phyloP scores from a whole-genome alignment of 30 jellyfish, hydroid and myxozoan species.

The Morbakka virulenta region DNA sequence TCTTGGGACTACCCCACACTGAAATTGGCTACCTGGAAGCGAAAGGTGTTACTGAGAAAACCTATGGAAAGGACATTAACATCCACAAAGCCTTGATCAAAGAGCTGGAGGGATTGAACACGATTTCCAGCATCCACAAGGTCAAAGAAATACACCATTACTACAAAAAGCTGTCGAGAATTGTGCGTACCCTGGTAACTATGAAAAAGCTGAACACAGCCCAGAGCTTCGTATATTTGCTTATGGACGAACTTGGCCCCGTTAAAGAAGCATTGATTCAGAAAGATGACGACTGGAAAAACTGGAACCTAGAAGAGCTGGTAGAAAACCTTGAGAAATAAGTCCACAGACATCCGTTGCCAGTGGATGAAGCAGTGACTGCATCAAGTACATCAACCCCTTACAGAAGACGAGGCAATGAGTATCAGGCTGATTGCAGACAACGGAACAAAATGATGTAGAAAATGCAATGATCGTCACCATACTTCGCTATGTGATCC shows the following conservation, averaged over 20 bases:
- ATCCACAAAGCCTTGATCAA: slow-evolving; percentile 41
- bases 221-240: slow-evolving; percentile 28
- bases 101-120: slow-evolving; percentile 31
- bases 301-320: slow-evolving; percentile 56
- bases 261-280: slow-evolving; percentile 39
- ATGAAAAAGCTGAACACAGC: slow-evolving; percentile 39
- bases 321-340: slow-evolving; percentile 53
- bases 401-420: too few species aligned
- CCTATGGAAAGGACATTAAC: slow-evolving; percentile 55
- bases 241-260: slow-evolving; percentile 55
- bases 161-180: slow-evolving; percentile 55
- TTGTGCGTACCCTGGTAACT: slow-evolving; percentile 28
- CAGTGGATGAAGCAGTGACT: slow-evolving; percentile 15
- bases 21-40: slow-evolving; percentile 38
- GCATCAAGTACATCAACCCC: too few species aligned
- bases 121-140: slow-evolving; percentile 30
- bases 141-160: slow-evolving; percentile 21
- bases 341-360: slow-evolving; percentile 63
- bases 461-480: slow-evolving; percentile 11
- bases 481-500: slow-evolving; percentile 17
- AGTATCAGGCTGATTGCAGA: slow-evolving; percentile 31
- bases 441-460: slow-evolving; percentile 40
- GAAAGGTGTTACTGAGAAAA: slow-evolving; percentile 26
- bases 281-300: slow-evolving; percentile 47
- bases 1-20: slow-evolving; percentile 43